A percentile compares a stretch with the other conserved stretches of the same genome.
These are phyloP conservation scores for Drosophila funebris DNA, from an alignment of 1,140 invertebrate species.

Conservation along the genomic window DNA sequence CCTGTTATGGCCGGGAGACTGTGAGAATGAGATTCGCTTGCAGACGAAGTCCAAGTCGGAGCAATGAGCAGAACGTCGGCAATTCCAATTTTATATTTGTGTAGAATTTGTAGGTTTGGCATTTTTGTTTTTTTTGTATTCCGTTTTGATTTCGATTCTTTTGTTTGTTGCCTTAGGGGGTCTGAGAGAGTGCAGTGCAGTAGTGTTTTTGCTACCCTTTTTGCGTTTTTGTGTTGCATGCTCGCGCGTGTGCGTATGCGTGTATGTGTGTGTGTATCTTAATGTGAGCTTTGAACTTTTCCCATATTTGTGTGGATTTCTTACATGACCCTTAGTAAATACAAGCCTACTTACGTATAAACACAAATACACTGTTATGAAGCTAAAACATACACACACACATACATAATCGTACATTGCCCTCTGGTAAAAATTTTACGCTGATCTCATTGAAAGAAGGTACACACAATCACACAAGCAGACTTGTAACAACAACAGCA, in stretches of 20 bases:
- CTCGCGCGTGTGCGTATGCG: constrained; percentile 34
- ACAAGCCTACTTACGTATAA: not conserved
- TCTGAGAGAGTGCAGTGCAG: not conserved
- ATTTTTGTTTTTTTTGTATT: constrained; percentile 35
- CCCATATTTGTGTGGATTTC: constrained; percentile 14
- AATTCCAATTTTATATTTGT: constrained; percentile 27
- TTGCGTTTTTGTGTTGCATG: constrained; percentile 4
- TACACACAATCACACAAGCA: constrained; percentile 51
- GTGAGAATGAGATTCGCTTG: constrained; percentile 19
- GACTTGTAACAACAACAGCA: constrained; percentile 40
- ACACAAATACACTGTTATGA: constrained; percentile 20
- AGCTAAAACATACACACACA: constrained; percentile 24
- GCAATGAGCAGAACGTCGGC: constrained; percentile 25
- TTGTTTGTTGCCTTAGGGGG: constrained; percentile 41
- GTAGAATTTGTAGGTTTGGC: constrained; percentile 43
- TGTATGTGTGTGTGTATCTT: constrained; percentile 7
- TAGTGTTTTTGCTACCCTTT: not conserved
- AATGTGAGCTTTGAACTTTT: constrained; percentile 66
- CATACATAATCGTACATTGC: constrained; percentile 71
- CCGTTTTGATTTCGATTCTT: constrained; percentile 28
- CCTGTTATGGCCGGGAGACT: constrained; percentile 41
- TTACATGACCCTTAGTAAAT: constrained; percentile 18
- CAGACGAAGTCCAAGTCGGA: constrained; percentile 29
- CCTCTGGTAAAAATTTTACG: constrained; percentile 61
- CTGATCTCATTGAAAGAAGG: constrained; percentile 75